A percentile compares a stretch with the other conserved stretches of the same genome.
Conservation (phyloP, 2,797 vertebrate genomes). For the Graptemys geographica region DNA sequence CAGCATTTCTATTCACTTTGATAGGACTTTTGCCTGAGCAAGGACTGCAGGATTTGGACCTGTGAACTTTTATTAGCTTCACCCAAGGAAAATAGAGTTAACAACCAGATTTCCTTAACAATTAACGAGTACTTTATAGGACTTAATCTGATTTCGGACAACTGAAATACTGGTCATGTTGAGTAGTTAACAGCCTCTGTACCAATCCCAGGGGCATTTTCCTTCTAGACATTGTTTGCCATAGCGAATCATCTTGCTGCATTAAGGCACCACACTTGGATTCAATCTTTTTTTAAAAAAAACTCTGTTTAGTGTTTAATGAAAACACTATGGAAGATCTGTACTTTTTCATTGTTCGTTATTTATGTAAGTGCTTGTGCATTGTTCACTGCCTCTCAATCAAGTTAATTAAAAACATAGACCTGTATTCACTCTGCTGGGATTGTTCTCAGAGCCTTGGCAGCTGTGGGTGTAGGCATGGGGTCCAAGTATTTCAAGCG, state of each 20-base stretch:
- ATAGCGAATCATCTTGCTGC: slow-evolving; percentile 17
- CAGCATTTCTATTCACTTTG: background rate
- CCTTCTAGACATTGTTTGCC: slow-evolving; percentile 23
- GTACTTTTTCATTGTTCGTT: slow-evolving; percentile 44
- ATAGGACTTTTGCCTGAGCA: background rate
- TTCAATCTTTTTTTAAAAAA: slow-evolving; percentile 16
- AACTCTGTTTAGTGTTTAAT: slow-evolving; percentile 47
- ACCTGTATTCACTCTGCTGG: background rate
- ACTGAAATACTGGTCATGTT: background rate
- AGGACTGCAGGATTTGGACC: background rate
- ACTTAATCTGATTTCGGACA: slow-evolving; percentile 23
- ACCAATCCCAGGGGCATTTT: background rate
- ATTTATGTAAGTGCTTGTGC: slow-evolving; percentile 54
- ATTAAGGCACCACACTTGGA: slow-evolving; percentile 46
- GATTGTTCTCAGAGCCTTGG: background rate
- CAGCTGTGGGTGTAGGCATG: background rate
- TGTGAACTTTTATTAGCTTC: background rate
- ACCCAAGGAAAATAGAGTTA: background rate
- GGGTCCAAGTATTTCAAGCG: background rate
- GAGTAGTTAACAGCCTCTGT: background rate
- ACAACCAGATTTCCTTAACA: background rate
- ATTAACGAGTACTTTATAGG: background rate
- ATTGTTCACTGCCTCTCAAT: slow-evolving; percentile 32
- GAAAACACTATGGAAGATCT: slow-evolving; percentile 34
- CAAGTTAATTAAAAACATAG: slow-evolving; percentile 52